phyloP scores from a whole-genome alignment of 2,113 vertebrate genomes.

The Perca flavescens region DNA sequence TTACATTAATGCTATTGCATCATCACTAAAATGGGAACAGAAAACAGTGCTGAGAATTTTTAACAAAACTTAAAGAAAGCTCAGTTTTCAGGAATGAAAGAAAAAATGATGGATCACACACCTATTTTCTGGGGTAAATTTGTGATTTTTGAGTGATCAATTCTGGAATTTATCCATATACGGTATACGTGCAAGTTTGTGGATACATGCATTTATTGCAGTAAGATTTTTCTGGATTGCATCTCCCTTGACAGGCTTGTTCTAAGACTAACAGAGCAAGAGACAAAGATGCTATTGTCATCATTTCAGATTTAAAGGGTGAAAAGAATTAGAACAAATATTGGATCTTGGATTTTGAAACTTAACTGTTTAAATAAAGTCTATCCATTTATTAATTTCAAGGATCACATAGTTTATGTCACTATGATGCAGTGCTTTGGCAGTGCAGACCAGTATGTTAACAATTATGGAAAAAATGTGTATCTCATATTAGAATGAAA shows the following conservation, averaged over 20 bases:
- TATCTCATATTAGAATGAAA: slow-evolving; percentile 1
- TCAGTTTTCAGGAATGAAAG: not conserved
- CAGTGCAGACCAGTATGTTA: slow-evolving; percentile 7
- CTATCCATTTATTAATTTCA: not conserved
- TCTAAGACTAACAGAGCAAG: not conserved
- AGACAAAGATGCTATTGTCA: not conserved
- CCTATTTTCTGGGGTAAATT: not conserved
- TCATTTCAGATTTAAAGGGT: not conserved
- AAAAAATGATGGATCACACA: not conserved
- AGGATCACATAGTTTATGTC: not conserved
- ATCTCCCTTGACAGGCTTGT: not conserved
- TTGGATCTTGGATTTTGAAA: slow-evolving; percentile 18
- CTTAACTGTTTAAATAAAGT: not conserved
- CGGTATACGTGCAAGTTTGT: not conserved
- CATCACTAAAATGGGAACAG: slow-evolving; percentile 5
- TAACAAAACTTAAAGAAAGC: not conserved
- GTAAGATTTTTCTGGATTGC: not conserved
- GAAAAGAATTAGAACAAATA: not conserved
- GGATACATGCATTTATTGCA: not conserved
- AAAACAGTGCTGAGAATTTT: slow-evolving; percentile 15
- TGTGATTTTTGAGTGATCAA: not conserved
- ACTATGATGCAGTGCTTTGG: not conserved
- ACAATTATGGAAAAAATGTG: slow-evolving; percentile 1
- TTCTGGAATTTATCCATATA: not conserved
- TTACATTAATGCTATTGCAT: not conserved